A percentile compares a stretch with the other conserved stretches of the same genome.
Conservation (phyloP, 2,797 vertebrate genomes). For the Parauchenoglanis punctatus region DNA sequence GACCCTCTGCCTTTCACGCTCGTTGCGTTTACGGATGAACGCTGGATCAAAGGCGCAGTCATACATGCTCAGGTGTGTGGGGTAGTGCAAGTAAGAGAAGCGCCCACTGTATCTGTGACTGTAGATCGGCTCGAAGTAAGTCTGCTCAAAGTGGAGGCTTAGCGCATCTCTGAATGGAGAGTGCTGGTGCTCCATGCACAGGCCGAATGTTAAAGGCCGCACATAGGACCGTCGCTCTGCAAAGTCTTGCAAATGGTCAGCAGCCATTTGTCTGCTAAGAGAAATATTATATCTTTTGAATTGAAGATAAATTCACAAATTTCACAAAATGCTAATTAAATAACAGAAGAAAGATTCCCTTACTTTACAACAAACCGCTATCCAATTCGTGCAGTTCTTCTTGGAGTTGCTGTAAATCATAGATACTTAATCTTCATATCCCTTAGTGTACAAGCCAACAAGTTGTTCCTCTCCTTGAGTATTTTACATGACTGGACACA, state of each 20-base stretch:
- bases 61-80: conserved; percentile 68
- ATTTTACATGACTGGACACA: conserved; percentile 19
- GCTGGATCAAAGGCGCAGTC: conserved; percentile 84
- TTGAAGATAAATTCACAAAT: conserved; percentile 7
- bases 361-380: conserved; percentile 32
- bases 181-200: conserved; percentile 62
- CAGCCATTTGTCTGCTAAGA: conserved; percentile 58
- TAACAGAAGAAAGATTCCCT: conserved; percentile 5
- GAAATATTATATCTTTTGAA: conserved; percentile 38
- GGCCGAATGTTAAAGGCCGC: conserved; percentile 62
- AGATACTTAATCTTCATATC: conserved; percentile 11
- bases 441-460: conserved; percentile 4
- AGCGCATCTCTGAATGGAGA: conserved; percentile 70
- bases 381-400: conserved; percentile 13
- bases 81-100: conserved; percentile 70
- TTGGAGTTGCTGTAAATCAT: conserved; percentile 32
- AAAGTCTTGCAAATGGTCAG: conserved; percentile 56
- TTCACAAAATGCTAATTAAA: not conserved
- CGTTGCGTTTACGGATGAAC: conserved; percentile 90
- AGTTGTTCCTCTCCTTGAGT: conserved; percentile 13
- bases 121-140: conserved; percentile 71
- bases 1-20: conserved; percentile 89
- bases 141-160: conserved; percentile 70
- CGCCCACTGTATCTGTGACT: conserved; percentile 49
- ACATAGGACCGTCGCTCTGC: conserved; percentile 63